phyloP scores from a whole-genome alignment of 2,797 vertebrate species.

The Ctenopoma multispine region DNA sequence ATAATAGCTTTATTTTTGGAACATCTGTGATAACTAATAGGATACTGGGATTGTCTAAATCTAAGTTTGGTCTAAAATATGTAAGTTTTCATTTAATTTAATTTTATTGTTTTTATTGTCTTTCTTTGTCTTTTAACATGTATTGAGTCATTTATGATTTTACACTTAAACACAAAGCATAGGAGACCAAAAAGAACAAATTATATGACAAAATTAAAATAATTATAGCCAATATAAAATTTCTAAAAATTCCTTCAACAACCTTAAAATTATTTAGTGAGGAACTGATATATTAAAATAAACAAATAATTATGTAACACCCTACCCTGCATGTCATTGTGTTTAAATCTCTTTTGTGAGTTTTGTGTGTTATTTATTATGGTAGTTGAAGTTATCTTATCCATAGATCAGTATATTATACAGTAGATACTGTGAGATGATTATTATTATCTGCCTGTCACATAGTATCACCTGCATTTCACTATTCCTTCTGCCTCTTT shows the following conservation, averaged over 20 bases:
- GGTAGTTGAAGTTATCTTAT: not conserved
- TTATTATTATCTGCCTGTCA: constrained; percentile 6
- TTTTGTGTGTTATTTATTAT: not conserved
- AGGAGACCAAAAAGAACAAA: not conserved
- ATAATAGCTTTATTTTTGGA: not conserved
- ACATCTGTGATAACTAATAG: not conserved
- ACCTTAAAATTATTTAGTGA: too few relatives aligned
- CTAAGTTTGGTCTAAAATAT: too few relatives aligned
- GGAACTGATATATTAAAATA: too few relatives aligned
- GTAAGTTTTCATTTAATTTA: not conserved
- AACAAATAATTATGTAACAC: not conserved
- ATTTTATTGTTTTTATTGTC: not conserved
- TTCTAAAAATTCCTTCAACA: too few relatives aligned
- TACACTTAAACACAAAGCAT: not conserved
- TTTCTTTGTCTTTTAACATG: not conserved
- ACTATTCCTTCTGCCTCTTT: constrained; percentile 16
- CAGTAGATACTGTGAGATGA: not conserved
- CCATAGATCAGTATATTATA: not conserved
- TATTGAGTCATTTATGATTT: not conserved
- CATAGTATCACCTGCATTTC: constrained; percentile 14
- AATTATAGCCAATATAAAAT: too few relatives aligned
- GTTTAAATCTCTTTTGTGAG: not conserved
- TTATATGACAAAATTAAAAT: too few relatives aligned
- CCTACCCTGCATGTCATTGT: too few relatives aligned
- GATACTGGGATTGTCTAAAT: too few relatives aligned